phyloP scores from a whole-genome alignment of 2,113 vertebrate genomes.

The Centropristis striata region DNA sequence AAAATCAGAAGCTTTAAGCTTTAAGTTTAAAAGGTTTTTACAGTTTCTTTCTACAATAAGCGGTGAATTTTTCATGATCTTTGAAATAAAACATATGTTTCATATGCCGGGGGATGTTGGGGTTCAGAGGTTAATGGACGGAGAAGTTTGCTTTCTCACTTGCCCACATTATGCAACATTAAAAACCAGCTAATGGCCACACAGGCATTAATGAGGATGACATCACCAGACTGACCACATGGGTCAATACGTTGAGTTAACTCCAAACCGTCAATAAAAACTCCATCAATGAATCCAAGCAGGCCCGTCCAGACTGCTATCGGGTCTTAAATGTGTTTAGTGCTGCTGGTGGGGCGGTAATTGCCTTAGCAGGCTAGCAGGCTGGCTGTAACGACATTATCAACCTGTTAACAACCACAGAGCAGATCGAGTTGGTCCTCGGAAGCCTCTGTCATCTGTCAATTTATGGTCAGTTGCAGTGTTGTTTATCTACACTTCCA shows the following conservation, averaged over 20 bases:
- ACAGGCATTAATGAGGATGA: slow-evolving; percentile 64
- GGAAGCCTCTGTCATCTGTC: slow-evolving; percentile 43
- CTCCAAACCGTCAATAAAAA: slow-evolving; percentile 75
- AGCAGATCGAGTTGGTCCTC: slow-evolving; percentile 44
- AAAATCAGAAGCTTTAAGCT: no score
- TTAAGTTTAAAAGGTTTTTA: no score
- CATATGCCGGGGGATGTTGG: no score
- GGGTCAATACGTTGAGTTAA: slow-evolving; percentile 71
- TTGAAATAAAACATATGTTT: no score
- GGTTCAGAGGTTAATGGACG: slow-evolving; percentile 10
- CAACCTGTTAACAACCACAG: slow-evolving; percentile 73
- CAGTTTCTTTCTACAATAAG: no score
- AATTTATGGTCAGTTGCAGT: slow-evolving; percentile 25
- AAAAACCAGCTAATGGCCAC: slow-evolving; percentile 50
- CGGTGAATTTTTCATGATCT: no score
- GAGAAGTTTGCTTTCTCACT: slow-evolving; percentile 18
- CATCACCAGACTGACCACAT: slow-evolving; percentile 72
- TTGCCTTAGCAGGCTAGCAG: slow-evolving; percentile 69
- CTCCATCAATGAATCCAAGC: slow-evolving; percentile 74
- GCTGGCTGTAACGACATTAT: slow-evolving; percentile 71
- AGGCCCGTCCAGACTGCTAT: slow-evolving; percentile 49
- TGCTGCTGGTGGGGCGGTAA: slow-evolving; percentile 68
- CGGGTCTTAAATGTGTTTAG: slow-evolving; percentile 78
- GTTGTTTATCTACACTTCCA: slow-evolving; percentile 27
- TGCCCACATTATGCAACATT: slow-evolving; percentile 31